Evolutionary conservation across 53 echinoderm and acorn worm species (phyloP).

Genomic region (Astropecten irregularis): DNA sequence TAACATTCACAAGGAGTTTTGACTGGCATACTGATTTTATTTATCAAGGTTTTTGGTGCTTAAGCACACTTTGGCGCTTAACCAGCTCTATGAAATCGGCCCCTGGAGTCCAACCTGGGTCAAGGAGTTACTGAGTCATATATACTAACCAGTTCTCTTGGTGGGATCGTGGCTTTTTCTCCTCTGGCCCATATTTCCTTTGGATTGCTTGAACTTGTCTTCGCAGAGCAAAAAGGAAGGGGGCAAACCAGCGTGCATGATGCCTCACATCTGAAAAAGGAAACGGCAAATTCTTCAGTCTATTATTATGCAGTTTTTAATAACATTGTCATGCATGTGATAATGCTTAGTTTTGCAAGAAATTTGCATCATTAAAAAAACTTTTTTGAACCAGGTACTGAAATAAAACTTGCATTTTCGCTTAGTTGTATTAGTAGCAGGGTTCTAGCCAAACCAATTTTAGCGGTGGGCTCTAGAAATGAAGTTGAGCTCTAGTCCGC

Average conservation of each 20-base stretch:
- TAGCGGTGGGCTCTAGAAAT: no score
- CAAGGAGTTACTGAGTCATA: no score
- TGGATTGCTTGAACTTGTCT: slow-evolving; percentile 69
- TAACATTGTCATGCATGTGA: not conserved
- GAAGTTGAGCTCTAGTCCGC: no score
- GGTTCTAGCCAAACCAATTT: no score
- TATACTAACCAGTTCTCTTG: slow-evolving; percentile 94
- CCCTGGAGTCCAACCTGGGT: no score
- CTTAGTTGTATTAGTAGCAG: not conserved
- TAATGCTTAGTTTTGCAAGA: not conserved
- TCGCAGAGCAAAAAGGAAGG: slow-evolving; percentile 73
- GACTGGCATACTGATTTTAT: no score
- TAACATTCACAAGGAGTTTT: no score
- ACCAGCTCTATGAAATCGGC: no score
- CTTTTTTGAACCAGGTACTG: not conserved
- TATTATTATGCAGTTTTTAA: not conserved
- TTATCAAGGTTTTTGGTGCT: no score
- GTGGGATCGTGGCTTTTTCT: slow-evolving; percentile 80
- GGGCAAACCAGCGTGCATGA: slow-evolving; percentile 89
- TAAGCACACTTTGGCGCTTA: no score
- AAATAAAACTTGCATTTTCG: not conserved
- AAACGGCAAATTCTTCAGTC: not conserved
- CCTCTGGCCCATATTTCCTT: slow-evolving; percentile 76
- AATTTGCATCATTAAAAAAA: not conserved
- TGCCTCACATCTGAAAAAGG: slow-evolving; percentile 70